phyloP scores from a whole-genome alignment of 2,888 invertebrate genomes.

The Polyommatus iphigenia region DNA sequence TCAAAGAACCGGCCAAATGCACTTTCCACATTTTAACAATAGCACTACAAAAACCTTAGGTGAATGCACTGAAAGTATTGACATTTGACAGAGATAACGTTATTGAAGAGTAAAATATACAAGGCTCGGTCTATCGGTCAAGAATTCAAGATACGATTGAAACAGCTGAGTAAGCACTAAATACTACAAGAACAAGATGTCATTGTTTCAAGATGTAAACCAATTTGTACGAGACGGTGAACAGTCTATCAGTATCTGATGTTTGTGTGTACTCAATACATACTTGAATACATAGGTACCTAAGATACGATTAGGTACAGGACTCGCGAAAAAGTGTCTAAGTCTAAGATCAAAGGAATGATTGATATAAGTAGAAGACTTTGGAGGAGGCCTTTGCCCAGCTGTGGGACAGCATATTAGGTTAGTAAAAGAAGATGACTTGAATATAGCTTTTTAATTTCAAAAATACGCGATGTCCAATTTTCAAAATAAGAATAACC shows the following conservation, averaged over 20 bases:
- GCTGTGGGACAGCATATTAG: too few species aligned
- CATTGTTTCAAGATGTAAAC: not conserved
- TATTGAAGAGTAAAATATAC: not conserved
- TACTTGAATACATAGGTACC: not conserved
- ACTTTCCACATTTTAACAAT: slow-evolving; percentile 4
- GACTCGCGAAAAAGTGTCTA: too few species aligned
- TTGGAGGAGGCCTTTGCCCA: too few species aligned
- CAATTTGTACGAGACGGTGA: too few species aligned
- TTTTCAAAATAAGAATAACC: too few species aligned
- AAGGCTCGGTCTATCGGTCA: not conserved
- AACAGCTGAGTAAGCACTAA: not conserved
- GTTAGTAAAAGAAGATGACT: too few species aligned
- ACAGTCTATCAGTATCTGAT: too few species aligned
- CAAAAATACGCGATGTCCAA: too few species aligned
- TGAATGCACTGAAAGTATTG: not conserved
- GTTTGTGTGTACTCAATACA: too few species aligned
- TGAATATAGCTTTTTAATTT: too few species aligned
- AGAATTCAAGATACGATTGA: not conserved
- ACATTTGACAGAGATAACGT: not conserved
- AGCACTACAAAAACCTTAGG: slow-evolving; percentile 1
- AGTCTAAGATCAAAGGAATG: too few species aligned
- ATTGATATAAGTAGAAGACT: too few species aligned
- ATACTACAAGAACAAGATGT: not conserved
- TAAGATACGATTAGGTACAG: not conserved
- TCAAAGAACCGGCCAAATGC: slow-evolving; percentile 1